phyloP scores from a whole-genome alignment of 2,888 invertebrate genomes.

The Ecdyonurus torrentis region DNA sequence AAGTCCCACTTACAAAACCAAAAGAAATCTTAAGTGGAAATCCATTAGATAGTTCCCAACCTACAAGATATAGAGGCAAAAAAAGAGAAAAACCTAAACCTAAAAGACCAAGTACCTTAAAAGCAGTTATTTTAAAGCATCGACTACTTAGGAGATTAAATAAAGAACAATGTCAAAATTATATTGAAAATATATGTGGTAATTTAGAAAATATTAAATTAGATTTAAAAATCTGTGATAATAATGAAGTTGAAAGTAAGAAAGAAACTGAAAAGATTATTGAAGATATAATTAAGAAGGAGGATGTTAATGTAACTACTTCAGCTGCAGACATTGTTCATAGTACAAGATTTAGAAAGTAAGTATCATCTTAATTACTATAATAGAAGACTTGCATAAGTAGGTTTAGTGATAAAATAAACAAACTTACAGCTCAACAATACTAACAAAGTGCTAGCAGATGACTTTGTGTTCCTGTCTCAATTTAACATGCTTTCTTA shows the following conservation, averaged over 20 bases:
- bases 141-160: neutral
- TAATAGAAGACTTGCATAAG: neutral
- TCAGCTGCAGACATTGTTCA: neutral
- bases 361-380: constrained; percentile 4
- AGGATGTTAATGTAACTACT: neutral
- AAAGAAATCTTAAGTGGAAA: neutral
- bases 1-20: neutral
- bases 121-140: neutral
- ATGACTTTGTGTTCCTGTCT: no score
- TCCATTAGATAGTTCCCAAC: constrained; percentile 1
- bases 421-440: no score
- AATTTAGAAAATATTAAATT: neutral
- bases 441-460: no score
- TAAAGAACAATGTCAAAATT: neutral
- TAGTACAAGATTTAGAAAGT: constrained; percentile 9
- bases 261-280: no score
- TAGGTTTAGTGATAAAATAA: no score
- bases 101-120: neutral
- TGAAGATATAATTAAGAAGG: neutral
- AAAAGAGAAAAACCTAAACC: neutral
- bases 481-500: no score
- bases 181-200: neutral
- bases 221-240: neutral
- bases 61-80: neutral
- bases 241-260: neutral